Evolutionary conservation across 2,797 vertebrate species (phyloP), one percentile per base, ranked within the genome.

Genomic region (Alcedo quadribrachys): DNA sequence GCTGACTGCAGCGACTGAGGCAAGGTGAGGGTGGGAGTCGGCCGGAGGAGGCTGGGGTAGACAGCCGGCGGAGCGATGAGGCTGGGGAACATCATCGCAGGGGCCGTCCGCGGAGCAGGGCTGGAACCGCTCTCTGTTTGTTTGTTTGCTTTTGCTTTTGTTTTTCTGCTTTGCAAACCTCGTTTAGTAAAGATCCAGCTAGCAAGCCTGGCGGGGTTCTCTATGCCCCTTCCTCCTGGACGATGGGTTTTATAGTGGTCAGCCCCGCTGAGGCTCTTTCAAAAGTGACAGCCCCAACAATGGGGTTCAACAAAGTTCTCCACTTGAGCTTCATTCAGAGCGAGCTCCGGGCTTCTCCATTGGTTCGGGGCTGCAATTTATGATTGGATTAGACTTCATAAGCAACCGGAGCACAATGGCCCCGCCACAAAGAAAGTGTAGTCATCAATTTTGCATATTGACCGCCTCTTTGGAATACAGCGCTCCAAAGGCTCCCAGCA

Each of bases 381-480:
- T 98, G 99, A 99, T 99, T 99, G 98, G 98, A 99, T 99, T 99
- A 99, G 98, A 98, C 98, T 98, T 98, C 98, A 99, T 98, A 98
- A 99, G 98, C 98, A 98, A 97, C 98, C 97, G 94, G 96, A 92
- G 94, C 98, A 98, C 98, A 98, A 98, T 98, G 98, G 97, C 94
- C 94, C 61, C 94, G 88, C 94, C 96, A 98, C 98, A 99, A 99
- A 99, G 97, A 97, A 97, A 95, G 93, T 97, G 96, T 96, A 96
- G 97, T 98, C 98, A 98, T 98, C 98, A 98, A 96, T 98, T 98
- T 98, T 98, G 98, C 98, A 97, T 98, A 98, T 98, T 97, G 98
- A 98, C 98, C 98, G 98, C 97, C 98, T 98, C 98, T 98, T 98
- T 97, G 96, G 98, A 96, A 98, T 97, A 96, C 95, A 93, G 95